Base-by-base conservation (phyloP, 2,888 invertebrate genomes). In the Polia nebulosa region DNA sequence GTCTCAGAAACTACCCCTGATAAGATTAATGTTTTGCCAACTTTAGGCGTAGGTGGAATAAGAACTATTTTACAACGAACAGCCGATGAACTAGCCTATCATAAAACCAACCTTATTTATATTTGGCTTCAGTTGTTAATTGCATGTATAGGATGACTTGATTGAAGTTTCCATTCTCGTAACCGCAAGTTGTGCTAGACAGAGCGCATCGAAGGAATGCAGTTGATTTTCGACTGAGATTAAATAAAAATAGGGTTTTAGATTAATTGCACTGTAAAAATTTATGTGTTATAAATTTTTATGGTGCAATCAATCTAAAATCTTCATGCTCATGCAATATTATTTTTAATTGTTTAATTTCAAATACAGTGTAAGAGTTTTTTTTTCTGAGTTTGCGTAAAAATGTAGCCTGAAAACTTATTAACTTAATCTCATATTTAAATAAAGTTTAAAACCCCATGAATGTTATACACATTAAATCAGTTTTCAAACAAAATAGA, bases 11-110 rank as follows among this genome's bases (percentile, higher is more conserved):
- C 67, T 49, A 79, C 73, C 83, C 78, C 58, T 72, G 83, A 83
- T 83, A 85, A 87, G 87, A 88, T 87, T 87, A 87, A 88, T 88
- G 88, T 76, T 61, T 63, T 58, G 57, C 78, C 44, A 80, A 74
- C 68, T 78, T 73, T 68, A 67, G 65, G 63, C 58, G 71, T 63
- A 73, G 60, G 57, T 63, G 53, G 53, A 60, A 62, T 77, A 81
- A 81, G 52, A 77, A 47, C 68, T 66, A 59, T 27, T 66, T 63
- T 73, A 51, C 49, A 69, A 53, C 29, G 72, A 69, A 45, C 17
- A 49, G 27, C n/a, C 20, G 22, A 3, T 20, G 29, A 34, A 49
- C 22, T 22, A 6, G 39, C 53, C 17, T 11, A 52, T 44, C 27
- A 20, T 8, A 53, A 63, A 65, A 53, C 56, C 27, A 63, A 68